Percentiles rank a stretch among this genome's conserved stretches.
These are phyloP conservation scores for Neotoma lepida DNA, from an alignment of 2,113 vertebrate genomes.

Conservation along the genomic window DNA sequence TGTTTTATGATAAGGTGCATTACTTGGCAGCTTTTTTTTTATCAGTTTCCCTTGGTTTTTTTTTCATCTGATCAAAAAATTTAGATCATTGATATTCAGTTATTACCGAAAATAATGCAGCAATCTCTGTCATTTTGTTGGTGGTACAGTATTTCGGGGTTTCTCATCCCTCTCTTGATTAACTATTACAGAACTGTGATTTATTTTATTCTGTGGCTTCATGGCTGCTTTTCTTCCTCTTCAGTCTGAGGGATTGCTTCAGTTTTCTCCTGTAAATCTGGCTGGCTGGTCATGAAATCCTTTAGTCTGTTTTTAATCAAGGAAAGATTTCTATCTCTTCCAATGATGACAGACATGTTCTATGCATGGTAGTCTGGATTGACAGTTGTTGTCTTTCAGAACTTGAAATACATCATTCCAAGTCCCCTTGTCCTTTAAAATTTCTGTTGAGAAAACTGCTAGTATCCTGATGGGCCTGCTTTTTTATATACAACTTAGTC, in stretches of 20 bases:
- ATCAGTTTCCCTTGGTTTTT: neutral
- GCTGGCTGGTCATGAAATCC: neutral
- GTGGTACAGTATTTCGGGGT: neutral
- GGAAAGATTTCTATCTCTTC: neutral
- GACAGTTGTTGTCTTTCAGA: neutral
- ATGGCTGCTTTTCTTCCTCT: neutral
- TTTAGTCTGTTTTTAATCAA: neutral
- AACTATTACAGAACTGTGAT: neutral
- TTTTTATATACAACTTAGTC: neutral
- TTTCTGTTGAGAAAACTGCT: neutral
- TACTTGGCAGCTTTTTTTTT: neutral
- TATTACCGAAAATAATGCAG: neutral
- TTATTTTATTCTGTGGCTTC: neutral
- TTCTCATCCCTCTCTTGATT: neutral
- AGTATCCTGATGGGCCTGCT: neutral
- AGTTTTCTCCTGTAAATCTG: neutral
- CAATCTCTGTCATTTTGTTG: neutral
- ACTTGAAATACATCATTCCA: neutral
- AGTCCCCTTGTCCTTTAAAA: neutral
- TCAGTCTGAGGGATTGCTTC: neutral
- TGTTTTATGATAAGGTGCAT: neutral
- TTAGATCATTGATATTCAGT: neutral
- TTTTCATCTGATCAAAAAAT: neutral
- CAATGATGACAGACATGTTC: neutral
- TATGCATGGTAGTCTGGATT: neutral